Conservation (phyloP, 2,888 invertebrate genomes). For the Prenolepis imparis region DNA sequence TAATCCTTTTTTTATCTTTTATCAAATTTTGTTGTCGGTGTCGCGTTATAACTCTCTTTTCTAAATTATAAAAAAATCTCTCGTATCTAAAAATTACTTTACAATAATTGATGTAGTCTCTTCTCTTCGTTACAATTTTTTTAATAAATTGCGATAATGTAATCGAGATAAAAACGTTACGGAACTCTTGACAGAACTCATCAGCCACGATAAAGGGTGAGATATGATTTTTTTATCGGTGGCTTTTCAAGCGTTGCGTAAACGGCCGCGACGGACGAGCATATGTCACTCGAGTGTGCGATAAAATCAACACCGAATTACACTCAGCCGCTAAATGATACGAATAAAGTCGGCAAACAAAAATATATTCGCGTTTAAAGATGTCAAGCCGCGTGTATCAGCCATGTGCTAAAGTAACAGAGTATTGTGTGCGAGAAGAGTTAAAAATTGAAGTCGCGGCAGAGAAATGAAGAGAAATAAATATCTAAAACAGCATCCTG, state of each 20-base stretch:
- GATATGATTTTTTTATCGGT: constrained; percentile 59
- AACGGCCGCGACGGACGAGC: constrained; percentile 25
- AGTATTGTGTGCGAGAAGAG: neutral
- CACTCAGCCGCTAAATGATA: constrained; percentile 59
- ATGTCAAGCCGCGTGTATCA: constrained; percentile 39
- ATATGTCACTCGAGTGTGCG: constrained; percentile 58
- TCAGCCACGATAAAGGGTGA: constrained; percentile 41
- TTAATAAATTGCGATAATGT: constrained; percentile 24
- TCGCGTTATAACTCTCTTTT: neutral
- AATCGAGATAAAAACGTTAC: constrained; percentile 18
- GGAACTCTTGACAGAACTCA: constrained; percentile 36
- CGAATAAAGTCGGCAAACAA: constrained; percentile 60
- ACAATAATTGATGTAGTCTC: neutral
- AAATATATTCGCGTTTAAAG: constrained; percentile 30
- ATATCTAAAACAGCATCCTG: constrained; percentile 1
- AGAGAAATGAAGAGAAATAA: constrained; percentile 2
- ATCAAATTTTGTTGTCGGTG: neutral
- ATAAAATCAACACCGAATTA: constrained; percentile 75
- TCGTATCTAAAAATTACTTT: neutral
- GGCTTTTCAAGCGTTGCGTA: constrained; percentile 55
- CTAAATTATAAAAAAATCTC: neutral
- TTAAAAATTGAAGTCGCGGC: constrained; percentile 11
- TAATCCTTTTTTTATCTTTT: neutral
- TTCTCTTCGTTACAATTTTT: neutral
- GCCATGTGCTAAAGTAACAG: constrained; percentile 6